Evolutionary conservation across 2,797 vertebrate genomes (phyloP).

Genomic region (Cyclopterus lumpus): DNA sequence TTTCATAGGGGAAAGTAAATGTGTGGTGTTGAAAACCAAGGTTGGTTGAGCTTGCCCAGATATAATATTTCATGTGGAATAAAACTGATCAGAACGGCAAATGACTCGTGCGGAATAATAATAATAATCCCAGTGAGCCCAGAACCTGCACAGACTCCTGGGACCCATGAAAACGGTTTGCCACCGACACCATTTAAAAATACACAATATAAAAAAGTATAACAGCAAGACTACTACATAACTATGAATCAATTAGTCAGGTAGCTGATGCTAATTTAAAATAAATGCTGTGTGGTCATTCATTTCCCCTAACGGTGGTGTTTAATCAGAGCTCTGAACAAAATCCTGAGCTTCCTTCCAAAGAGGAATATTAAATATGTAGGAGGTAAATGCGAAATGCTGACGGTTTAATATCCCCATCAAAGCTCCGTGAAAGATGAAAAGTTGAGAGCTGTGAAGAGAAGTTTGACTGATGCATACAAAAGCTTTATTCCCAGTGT

Average conservation of each 20-base stretch:
- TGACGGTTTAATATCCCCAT: slow-evolving; percentile 32
- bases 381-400: slow-evolving; percentile 43
- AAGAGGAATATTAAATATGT: slow-evolving; percentile 48
- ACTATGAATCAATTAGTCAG: background rate
- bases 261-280: background rate
- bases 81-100: background rate
- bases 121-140: background rate
- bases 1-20: no score
- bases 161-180: background rate
- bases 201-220: no score
- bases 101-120: background rate
- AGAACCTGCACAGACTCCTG: background rate
- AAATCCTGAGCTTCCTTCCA: background rate
- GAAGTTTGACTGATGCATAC: slow-evolving; percentile 36
- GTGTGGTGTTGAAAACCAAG: background rate
- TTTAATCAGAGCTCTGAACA: background rate
- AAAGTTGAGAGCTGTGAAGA: slow-evolving; percentile 44
- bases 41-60: no score
- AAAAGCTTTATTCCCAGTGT: slow-evolving; percentile 28
- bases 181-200: background rate
- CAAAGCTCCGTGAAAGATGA: slow-evolving; percentile 51
- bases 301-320: background rate
- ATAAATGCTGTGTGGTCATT: background rate
- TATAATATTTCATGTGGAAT: background rate
- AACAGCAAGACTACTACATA: background rate